Evolutionary conservation across 2,888 invertebrate species (phyloP), one percentile per base, ranked within the genome.

Genomic region (Fissipunctia ypsillon): DNA sequence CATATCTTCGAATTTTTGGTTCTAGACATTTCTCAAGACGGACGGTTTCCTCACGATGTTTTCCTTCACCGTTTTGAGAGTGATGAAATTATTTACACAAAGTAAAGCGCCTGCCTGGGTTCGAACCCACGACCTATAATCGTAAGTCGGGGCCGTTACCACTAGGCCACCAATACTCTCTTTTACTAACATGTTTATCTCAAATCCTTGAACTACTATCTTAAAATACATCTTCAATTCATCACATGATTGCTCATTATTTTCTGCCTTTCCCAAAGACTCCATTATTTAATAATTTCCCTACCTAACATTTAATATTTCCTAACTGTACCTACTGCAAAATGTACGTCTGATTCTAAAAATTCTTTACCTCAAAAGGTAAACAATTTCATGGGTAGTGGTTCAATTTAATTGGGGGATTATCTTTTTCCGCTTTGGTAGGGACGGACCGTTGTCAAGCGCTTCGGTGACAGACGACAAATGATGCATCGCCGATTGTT

Each of bases 341-440:
- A 81, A 52, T 61, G 52, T 70, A 57, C 54, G 80, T 71, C 80
- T 73, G 72, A 86, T 86, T 87, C 87, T 88, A 79, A 85, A 88
- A 88, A 89, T 88, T 88, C 89, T 91, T 88, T 90, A 91, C 92
- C 92, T 93, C 91, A 89, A 93, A 93, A 93, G 92, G 93, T 95
- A 94, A 95, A 95, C 94, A 95, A 95, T 95, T 95, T 95, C 93
- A 95, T 95, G 95, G 94, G 84, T 89, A 93, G 91, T 94, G 94
- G 91, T 93, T 94, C 92, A 91, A 95, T 95, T 94, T 95, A 95
- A 95, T 95, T 95, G 95, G 94, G 80, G 91, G 93, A 93, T 94
- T 94, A 94, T 94, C 93, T 94, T 95, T 95, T 94, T 92, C 89
- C 92, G 92, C 91, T 90, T 89, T 91, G 81, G 84, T 84, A 86